Conservation (phyloP, 2,888 invertebrate genomes). For the Ophion obscuratus region DNA sequence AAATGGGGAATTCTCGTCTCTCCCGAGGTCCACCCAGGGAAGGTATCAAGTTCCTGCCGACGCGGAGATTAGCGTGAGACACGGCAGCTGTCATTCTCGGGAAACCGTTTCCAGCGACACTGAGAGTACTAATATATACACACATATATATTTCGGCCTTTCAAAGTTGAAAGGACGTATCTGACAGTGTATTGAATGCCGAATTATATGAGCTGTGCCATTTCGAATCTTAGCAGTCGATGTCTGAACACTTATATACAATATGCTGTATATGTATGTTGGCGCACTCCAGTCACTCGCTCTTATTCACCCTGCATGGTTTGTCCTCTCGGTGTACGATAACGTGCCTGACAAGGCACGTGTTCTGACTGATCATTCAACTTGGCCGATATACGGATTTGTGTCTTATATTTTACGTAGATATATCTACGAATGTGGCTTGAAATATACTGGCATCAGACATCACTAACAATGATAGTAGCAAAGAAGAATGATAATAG, state of each 20-base stretch:
- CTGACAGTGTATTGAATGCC: not conserved
- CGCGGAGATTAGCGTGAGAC: conserved; percentile 71
- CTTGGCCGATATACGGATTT: conserved; percentile 14
- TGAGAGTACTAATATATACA: conserved; percentile 20
- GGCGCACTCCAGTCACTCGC: conserved; percentile 28
- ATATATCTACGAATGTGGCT: not conserved
- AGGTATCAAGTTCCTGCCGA: conserved; percentile 67
- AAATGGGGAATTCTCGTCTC: conserved; percentile 68
- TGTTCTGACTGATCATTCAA: conserved; percentile 34
- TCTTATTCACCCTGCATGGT: conserved; percentile 16
- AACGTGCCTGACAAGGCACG: conserved; percentile 37
- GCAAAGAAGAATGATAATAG: too few species aligned
- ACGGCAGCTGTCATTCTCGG: conserved; percentile 71
- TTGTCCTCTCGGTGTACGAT: not conserved
- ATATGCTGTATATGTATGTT: not conserved
- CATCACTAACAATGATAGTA: too few species aligned
- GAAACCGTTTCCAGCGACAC: conserved; percentile 59
- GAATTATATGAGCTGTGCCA: not conserved
- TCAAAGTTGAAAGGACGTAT: not conserved
- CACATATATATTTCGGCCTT: conserved; percentile 1
- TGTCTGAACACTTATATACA: not conserved
- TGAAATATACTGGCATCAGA: not conserved
- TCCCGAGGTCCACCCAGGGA: conserved; percentile 45
- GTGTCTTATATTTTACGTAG: not conserved
- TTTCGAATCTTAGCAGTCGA: not conserved